These are phyloP conservation scores for Amblyteles armatorius DNA, from an alignment of 2,888 invertebrate species.

Conservation along the genomic window DNA sequence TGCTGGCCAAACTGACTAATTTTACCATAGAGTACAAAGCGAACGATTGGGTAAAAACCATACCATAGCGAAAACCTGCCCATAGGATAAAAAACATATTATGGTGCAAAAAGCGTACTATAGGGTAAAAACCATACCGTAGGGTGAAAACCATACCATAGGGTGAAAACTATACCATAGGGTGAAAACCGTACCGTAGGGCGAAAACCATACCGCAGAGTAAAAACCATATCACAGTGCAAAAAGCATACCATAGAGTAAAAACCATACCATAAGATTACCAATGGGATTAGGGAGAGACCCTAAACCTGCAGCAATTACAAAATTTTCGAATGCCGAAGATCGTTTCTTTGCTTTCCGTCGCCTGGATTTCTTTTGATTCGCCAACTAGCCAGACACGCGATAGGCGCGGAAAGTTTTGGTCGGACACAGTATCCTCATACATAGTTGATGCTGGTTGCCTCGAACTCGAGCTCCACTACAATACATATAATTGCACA, in stretches of 20 bases:
- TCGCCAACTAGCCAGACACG: neutral
- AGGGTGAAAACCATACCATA: no score
- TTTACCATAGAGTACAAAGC: neutral
- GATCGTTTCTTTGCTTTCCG: neutral
- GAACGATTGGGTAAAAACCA: neutral
- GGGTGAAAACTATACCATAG: no score
- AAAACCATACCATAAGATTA: no score
- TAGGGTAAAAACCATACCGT: no score
- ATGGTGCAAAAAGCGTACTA: no score
- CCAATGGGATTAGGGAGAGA: neutral
- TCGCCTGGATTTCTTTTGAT: neutral
- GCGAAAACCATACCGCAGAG: no score
- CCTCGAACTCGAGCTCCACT: constrained; percentile 59
- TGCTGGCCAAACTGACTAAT: neutral
- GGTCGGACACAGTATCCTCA: constrained; percentile 47
- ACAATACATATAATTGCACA: constrained; percentile 23
- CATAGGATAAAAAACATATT: no score
- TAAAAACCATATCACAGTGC: no score
- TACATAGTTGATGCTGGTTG: constrained; percentile 51
- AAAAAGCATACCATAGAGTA: no score
- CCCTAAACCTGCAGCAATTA: neutral
- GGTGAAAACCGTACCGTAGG: no score
- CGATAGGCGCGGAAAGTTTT: constrained; percentile 21
- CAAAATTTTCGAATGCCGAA: neutral
- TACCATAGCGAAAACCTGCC: no score